Percentiles rank a stretch among this genome's conserved stretches.
Evolutionary conservation across 2,888 invertebrate species (phyloP).

Genomic region (Rotaria magnacalcarata): DNA sequence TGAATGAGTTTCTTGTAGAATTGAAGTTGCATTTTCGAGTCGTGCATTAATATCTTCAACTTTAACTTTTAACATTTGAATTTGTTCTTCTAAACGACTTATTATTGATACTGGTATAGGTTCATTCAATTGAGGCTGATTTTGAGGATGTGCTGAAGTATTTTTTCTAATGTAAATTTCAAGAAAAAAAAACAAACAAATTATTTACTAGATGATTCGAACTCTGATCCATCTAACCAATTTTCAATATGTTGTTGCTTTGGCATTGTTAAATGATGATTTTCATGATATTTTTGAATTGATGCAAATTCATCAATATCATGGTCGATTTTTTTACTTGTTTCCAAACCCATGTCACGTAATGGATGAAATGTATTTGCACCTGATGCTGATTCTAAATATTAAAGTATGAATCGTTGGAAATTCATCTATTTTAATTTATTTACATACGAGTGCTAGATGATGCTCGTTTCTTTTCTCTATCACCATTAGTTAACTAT

Average conservation of each 20-base stretch:
- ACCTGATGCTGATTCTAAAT: not conserved
- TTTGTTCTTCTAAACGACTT: constrained; percentile 28
- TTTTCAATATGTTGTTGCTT: constrained; percentile 10
- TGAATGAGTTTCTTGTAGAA: constrained; percentile 17
- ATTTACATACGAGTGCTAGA: not conserved
- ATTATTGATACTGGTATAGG: not conserved
- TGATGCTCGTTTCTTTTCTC: not conserved
- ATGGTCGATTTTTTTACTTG: not conserved
- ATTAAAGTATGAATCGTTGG: not conserved
- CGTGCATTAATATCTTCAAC: constrained; percentile 19
- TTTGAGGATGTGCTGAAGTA: not conserved
- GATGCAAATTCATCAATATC: not conserved
- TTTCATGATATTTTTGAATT: not conserved
- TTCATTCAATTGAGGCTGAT: not conserved
- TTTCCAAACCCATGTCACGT: constrained; percentile 27
- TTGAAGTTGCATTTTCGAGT: constrained; percentile 13
- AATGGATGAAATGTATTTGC: not conserved
- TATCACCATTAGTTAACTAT: not conserved
- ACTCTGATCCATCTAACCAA: constrained; percentile 26
- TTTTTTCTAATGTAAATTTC: not conserved
- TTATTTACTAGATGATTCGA: not conserved
- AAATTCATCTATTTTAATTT: too few species aligned
- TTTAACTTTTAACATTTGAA: constrained; percentile 31
- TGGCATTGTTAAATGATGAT: constrained; percentile 15
- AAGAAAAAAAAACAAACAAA: not conserved